These are phyloP conservation scores for Umimayanthus chanpuru DNA, from an alignment of 92 coral and sea anemone genomes.

Conservation along the genomic window DNA sequence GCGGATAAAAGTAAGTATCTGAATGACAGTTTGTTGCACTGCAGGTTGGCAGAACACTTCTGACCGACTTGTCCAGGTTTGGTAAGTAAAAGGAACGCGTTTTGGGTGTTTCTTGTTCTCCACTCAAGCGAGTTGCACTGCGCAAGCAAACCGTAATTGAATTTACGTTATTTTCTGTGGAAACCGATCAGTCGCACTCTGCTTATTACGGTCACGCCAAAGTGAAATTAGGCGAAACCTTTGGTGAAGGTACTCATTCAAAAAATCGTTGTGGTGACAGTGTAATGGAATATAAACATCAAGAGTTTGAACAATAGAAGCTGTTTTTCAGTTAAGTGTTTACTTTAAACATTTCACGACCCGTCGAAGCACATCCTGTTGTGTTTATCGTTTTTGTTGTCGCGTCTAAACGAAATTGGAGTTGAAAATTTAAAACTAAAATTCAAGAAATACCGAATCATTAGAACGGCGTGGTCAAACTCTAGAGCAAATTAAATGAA, in stretches of 20 bases:
- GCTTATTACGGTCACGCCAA: conserved; percentile 35
- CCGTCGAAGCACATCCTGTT: conserved; percentile 50
- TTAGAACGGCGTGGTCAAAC: conserved; percentile 46
- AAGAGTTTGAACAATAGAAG: conserved; percentile 32
- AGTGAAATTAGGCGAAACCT: conserved; percentile 36
- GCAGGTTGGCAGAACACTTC: conserved; percentile 1
- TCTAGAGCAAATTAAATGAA: conserved; percentile 28
- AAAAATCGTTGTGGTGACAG: conserved; percentile 30
- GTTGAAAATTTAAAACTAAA: conserved; percentile 16
- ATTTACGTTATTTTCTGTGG: background rate
- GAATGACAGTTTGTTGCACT: background rate
- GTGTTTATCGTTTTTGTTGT: conserved; percentile 45
- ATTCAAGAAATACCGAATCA: conserved; percentile 32
- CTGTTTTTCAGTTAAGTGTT: conserved; percentile 46
- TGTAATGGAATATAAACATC: conserved; percentile 41
- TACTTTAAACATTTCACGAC: conserved; percentile 49
- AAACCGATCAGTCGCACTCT: background rate
- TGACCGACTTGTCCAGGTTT: background rate
- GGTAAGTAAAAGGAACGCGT: background rate
- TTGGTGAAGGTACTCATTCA: conserved; percentile 9
- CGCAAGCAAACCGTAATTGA: conserved; percentile 6
- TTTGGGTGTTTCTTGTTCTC: background rate
- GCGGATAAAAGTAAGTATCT: background rate
- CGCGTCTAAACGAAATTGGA: conserved; percentile 37
- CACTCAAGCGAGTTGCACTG: background rate